phyloP scores from a whole-genome alignment of 2,797 vertebrate species.

The Chaetodon trifasciatus region DNA sequence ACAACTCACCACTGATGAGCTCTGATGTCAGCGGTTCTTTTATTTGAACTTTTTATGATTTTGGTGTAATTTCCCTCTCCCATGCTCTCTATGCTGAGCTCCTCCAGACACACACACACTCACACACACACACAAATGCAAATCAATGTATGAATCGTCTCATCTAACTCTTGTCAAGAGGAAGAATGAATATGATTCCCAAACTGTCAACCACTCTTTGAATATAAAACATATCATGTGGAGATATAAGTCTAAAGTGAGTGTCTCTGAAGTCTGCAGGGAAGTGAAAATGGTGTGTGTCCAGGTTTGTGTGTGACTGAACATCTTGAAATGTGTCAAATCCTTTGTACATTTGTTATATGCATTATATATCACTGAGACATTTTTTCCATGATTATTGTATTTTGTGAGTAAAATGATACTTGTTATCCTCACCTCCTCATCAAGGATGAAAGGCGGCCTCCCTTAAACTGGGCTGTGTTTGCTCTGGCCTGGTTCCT shows the following conservation, averaged over 20 bases:
- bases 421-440: conserved; percentile 47
- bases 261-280: background rate
- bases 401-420: conserved; percentile 20
- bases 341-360: conserved; percentile 26
- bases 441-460: conserved; percentile 21
- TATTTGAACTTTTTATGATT: too few relatives aligned
- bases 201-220: background rate
- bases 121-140: too few relatives aligned
- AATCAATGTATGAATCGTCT: background rate
- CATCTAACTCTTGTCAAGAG: background rate
- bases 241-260: background rate
- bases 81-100: too few relatives aligned
- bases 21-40: too few relatives aligned
- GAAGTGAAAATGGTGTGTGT: conserved; percentile 13
- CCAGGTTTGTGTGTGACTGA: conserved; percentile 1
- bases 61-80: too few relatives aligned
- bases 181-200: background rate
- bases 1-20: too few relatives aligned
- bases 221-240: background rate
- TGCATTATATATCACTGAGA: background rate
- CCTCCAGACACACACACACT: too few relatives aligned
- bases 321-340: conserved; percentile 13
- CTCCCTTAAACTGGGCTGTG: conserved; percentile 4
- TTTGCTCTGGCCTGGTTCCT: conserved; percentile 39
- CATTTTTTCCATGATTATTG: conserved; percentile 9